phyloP scores from a whole-genome alignment of 1,140 invertebrate genomes.

The honey bee (Apis mellifera) region DNA sequence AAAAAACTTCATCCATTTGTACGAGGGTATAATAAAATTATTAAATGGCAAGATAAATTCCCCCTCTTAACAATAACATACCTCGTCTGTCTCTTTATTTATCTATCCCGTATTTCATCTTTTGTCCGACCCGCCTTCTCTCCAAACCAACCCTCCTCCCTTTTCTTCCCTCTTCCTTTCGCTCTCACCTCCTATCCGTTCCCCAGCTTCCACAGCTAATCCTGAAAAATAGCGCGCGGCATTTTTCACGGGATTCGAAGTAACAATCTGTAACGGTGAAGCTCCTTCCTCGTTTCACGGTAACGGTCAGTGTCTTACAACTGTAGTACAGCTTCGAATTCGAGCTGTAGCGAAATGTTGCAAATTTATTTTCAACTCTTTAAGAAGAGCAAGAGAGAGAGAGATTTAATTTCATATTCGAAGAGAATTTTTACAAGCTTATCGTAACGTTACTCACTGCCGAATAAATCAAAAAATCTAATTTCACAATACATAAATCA shows the following conservation, averaged over 20 bases:
- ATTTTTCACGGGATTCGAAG: conserved; percentile 75
- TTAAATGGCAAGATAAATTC: not conserved
- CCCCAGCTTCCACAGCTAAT: conserved; percentile 65
- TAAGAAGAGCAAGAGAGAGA: too few relatives aligned
- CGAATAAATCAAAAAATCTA: not conserved
- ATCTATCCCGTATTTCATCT: conserved; percentile 38
- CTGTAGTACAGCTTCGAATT: not conserved
- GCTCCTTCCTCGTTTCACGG: not conserved
- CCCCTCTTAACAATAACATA: conserved; percentile 3
- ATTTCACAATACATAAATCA: not conserved
- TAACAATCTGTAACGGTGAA: conserved; percentile 64
- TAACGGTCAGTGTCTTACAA: not conserved
- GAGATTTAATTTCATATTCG: not conserved
- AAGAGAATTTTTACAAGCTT: not conserved
- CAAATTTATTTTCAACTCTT: not conserved
- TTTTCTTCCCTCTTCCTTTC: conserved; percentile 2
- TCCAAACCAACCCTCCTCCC: conserved; percentile 14
- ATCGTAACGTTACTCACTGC: not conserved
- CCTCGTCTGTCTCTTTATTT: conserved; percentile 26
- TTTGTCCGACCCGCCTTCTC: not conserved
- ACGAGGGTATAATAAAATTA: conserved; percentile 3
- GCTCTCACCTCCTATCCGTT: conserved; percentile 27
- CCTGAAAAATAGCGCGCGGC: conserved; percentile 71
- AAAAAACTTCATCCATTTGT: not conserved
- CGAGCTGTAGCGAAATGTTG: not conserved